phyloP scores from a whole-genome alignment of 2,113 vertebrate species.

The Caretta caretta region DNA sequence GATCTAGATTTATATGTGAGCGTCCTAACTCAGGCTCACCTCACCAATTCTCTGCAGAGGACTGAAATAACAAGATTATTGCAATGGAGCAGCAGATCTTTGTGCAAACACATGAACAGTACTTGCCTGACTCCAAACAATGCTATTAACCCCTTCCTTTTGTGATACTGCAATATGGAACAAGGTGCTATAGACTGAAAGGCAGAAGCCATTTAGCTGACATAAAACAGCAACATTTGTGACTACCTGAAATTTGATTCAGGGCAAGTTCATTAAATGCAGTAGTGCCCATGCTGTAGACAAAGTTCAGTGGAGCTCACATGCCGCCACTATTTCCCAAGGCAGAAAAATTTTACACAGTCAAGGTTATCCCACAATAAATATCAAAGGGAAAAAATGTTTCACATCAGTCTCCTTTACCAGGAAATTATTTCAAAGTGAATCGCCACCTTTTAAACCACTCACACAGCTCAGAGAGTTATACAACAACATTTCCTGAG shows the following conservation, averaged over 20 bases:
- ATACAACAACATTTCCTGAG: neutral
- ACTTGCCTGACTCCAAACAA: neutral
- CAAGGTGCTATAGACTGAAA: neutral
- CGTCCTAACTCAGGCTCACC: neutral
- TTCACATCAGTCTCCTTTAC: neutral
- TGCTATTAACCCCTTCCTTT: neutral
- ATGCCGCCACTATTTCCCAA: neutral
- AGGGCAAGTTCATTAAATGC: neutral
- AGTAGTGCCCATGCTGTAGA: neutral
- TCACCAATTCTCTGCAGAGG: neutral
- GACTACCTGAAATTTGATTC: neutral
- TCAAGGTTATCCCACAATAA: neutral
- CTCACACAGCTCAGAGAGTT: neutral
- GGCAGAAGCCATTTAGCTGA: neutral
- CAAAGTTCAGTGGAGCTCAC: neutral
- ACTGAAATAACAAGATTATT: neutral
- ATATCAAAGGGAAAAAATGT: neutral
- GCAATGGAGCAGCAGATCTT: neutral
- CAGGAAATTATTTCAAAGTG: neutral
- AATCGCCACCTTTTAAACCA: slow-evolving; percentile 6
- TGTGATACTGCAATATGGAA: neutral
- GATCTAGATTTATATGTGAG: neutral
- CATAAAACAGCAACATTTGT: neutral
- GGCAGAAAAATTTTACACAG: neutral
- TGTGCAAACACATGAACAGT: neutral